Evolutionary conservation across 1,140 invertebrate genomes (phyloP), one percentile per base, ranked within the genome.

Genomic region (Heliconius eleuchia): DNA sequence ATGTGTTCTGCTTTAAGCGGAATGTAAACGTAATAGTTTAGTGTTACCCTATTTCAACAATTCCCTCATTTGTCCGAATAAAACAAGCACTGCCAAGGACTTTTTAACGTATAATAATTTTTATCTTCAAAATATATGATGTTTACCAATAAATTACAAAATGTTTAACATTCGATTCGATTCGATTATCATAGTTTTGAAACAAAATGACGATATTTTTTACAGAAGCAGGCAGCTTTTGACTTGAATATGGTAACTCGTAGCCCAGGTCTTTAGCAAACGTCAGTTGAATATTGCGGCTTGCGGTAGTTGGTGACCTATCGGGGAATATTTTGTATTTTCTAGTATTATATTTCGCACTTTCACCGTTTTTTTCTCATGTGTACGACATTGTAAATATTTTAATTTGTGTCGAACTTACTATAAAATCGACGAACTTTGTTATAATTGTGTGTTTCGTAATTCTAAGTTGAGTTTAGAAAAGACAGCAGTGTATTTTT

Each of bases 271-370:
- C 76, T 77, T 42, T 52, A 60, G 55, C 78, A 85, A 81, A 84
- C 80, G 85, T 89, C 87, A 89, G 89, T 89, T 86, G 79, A 86
- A 79, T 85, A 86, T 89, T 91, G 89, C 88, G 85, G 89, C 87
- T 87, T 89, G 88, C 83, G 82, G 84, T 80, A 87, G 86, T 80
- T 78, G 79, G 85, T 85, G 81, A 86, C 50, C 50, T 74, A 34
- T 70, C 78, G 46, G 71, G 81, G 76, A 16, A 74, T 76, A 85
- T 81, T 84, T 73, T 78, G 81, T 81, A 82, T 83, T 79, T 85
- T 79, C 52, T 79, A 83, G 73, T 81, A 82, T 77, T 82, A 82
- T 85, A 66, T 89, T 87, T 84, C 87, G 88, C 82, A 89, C 87
- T 92, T 92, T 91, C 87, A 89, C 89, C 83, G 78, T 77, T 82